A percentile compares a stretch with the other conserved stretches of the same genome.
Conservation (phyloP, 2,113 vertebrate species). For the Rhea pennata region DNA sequence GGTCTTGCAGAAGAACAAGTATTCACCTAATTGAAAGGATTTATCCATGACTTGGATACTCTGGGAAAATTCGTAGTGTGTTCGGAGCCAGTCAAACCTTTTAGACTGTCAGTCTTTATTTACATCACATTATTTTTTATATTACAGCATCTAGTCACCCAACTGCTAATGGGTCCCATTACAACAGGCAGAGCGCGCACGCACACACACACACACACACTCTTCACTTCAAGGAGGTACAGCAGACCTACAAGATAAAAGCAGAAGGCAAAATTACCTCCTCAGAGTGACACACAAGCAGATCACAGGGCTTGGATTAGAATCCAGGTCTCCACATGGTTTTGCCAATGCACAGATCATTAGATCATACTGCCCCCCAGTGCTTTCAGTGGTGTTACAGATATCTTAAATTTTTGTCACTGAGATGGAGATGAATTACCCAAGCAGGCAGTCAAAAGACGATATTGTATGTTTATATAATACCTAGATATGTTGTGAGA, state of each 20-base stretch:
- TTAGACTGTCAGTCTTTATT: background rate
- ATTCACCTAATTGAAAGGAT: background rate
- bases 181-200: background rate
- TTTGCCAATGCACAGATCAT: accelerated
- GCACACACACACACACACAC: background rate
- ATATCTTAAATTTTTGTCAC: background rate
- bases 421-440: background rate
- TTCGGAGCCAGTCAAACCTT: background rate
- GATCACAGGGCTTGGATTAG: background rate
- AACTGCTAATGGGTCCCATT: background rate
- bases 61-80: background rate
- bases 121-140: background rate
- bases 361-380: slow-evolving; percentile 21
- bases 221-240: background rate
- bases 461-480: background rate
- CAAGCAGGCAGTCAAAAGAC: background rate
- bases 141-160: background rate
- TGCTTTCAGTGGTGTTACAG: background rate
- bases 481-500: background rate
- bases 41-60: background rate
- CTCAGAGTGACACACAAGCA: background rate
- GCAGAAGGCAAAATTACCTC: background rate
- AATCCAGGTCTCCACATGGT: background rate
- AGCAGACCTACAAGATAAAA: background rate
- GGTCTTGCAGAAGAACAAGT: background rate